Evolutionary conservation across 2,797 vertebrate genomes (phyloP).

Genomic region (Gambelia wislizenii): DNA sequence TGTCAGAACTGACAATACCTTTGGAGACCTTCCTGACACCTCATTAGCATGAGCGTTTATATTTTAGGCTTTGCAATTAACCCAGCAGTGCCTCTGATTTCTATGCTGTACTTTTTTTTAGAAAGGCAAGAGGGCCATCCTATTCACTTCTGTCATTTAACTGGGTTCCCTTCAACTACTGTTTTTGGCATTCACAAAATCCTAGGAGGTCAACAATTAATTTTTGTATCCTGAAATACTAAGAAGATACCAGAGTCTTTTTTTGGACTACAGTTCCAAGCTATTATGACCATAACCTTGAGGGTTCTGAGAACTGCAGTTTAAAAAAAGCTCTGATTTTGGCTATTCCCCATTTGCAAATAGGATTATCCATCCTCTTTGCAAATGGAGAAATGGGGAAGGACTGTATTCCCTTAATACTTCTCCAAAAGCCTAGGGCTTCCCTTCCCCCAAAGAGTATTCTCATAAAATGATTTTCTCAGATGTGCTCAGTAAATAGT

Average conservation of each 20-base stretch:
- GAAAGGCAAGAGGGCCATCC: not conserved
- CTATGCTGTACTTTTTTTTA: not conserved
- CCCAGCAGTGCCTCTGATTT: not conserved
- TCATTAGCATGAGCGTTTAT: slow-evolving; percentile 21
- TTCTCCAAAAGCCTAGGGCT: not conserved
- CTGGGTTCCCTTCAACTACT: not conserved
- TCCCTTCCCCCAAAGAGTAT: too few species aligned
- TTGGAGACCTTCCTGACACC: not conserved
- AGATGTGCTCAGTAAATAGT: too few species aligned
- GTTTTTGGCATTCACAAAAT: not conserved
- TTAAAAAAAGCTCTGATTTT: too few species aligned
- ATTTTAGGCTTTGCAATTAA: slow-evolving; percentile 23
- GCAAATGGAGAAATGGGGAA: not conserved
- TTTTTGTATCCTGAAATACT: not conserved
- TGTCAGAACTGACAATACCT: slow-evolving; percentile 7
- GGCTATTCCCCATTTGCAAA: not conserved
- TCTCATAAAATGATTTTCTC: not conserved
- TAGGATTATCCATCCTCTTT: not conserved
- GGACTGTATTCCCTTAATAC: not conserved
- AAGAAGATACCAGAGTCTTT: not conserved
- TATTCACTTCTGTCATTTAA: not conserved
- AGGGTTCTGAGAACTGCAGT: not conserved
- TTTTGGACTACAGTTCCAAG: not conserved
- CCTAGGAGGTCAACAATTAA: not conserved
- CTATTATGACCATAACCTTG: not conserved